Base-by-base conservation (phyloP, 2,888 invertebrate genomes). In the Eremobia ochroleuca region DNA sequence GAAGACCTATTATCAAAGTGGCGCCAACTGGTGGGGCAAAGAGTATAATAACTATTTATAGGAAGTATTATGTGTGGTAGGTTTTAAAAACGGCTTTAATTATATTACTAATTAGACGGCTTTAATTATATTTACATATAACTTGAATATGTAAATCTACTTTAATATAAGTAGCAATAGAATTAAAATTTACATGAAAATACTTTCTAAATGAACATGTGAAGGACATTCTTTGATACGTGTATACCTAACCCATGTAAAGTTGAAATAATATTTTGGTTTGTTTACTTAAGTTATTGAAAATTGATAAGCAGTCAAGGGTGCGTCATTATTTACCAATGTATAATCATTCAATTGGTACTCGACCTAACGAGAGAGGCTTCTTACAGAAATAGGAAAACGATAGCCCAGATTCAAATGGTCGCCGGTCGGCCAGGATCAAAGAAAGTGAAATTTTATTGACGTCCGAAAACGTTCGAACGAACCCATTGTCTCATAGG, bases 381-480 rank as follows among this genome's bases (percentile, higher is more conserved):
- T 78, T 65, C 71, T 46, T 34, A 55, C 31, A 58, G 40, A 79
- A 78, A 88, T 86, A 72, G 77, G 76, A 64, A 81, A 87, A 86
- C 68, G 87, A 87, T 87, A 87, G 58, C 77, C 76, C 72, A 85
- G 87, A 81, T 86, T 83, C 79, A 81, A 86, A 85, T 70, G 79
- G 81, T 70, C 59, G 70, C 74, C 78, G 81, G 81, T 81, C 65
- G 28, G 43, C 18, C 13, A 78, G 81, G 81, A 83, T 86, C 88
- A 85, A 80, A 81, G 87, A 81, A 86, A 87, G 87, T 87, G 88
- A 87, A 86, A 83, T 79, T 86, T 87, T 87, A 87, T 87, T 81
- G 83, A 83, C 78, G 72, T 68, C 65, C 61, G 71, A 70, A 87
- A 80, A 79, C 66, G 70, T 71, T 69, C 65, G 66, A 64, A 65